Evolutionary conservation across 1,140 invertebrate species (phyloP).

Genomic region (Ganaspis sp.): DNA sequence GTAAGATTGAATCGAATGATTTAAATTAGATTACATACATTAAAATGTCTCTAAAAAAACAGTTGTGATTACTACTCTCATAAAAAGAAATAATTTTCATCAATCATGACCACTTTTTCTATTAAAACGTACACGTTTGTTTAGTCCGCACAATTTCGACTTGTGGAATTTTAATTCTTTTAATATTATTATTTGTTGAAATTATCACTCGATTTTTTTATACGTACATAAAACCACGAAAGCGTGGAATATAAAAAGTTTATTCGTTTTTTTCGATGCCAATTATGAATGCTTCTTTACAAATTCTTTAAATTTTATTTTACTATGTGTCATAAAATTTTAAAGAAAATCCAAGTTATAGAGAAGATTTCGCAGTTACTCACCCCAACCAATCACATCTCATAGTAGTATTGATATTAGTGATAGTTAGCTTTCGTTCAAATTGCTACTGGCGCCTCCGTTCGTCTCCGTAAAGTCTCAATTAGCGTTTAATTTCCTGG

Average conservation of each 20-base stretch:
- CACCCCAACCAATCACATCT: constrained; percentile 24
- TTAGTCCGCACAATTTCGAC: neutral
- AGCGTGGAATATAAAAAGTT: constrained; percentile 26
- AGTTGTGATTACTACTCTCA: neutral
- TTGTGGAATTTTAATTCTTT: neutral
- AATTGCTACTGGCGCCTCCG: constrained; percentile 1
- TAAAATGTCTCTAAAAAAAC: too few species aligned
- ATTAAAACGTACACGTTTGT: neutral
- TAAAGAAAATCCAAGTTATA: neutral
- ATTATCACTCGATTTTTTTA: too few species aligned
- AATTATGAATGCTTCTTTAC: neutral
- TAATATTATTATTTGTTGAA: too few species aligned
- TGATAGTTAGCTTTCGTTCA: neutral
- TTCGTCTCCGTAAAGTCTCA: constrained; percentile 2
- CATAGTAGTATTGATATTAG: constrained; percentile 11
- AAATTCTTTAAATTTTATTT: constrained; percentile 8
- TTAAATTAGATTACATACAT: neutral
- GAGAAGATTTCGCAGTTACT: neutral
- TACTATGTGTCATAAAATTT: neutral
- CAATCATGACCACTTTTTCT: neutral
- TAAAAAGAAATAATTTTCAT: neutral
- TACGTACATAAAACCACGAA: neutral
- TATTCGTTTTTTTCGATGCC: neutral
- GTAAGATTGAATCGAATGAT: neutral
- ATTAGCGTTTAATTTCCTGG: neutral